Base-by-base conservation (phyloP, 2,797 vertebrate genomes). In the Limosa lapponica region DNA sequence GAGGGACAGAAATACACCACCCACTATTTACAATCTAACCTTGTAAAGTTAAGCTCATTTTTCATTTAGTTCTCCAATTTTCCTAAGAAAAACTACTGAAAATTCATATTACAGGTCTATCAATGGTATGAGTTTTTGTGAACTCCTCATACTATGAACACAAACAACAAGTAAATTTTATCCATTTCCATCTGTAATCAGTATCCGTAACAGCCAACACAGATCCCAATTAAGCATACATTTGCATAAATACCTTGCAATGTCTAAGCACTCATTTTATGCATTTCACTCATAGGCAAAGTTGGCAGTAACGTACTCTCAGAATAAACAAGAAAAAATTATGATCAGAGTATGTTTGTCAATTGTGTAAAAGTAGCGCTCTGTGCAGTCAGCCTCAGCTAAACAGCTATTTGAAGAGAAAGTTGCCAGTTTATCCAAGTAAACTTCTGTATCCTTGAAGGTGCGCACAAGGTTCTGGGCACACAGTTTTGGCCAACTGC, bases 1-100 rank as follows among this genome's bases (percentile, higher is more conserved):
- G 14, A 75, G 2, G 5, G 78, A 74, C 0, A 0, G 20, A n/a
- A 87, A 87, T 41, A 87, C 8, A 77, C 0, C 1, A 43, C 2
- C 18, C 8, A 39, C 27, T 44, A 57, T 30, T 79, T 75, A 87
- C 2, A 2, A 70, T 17, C 37, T 25, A 70, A 6, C 4, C 1
- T 57, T 37, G 19, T 20, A 34, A 64, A 25, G 6, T 34, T 88
- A 55, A 59, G 30, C 7, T 87, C 3, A 62, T 54, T 87, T 83
- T 79, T 66, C 13, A 87, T 51, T 75, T 70, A 82, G 20, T 80
- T 85, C 3, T 27, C 22, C 19, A 37, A 37, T 46, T 67, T 70
- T 15, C 36, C n/a, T 24, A 49, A 10, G 20, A 72, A 90, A 78
- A 71, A 32, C 3, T 37, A 67, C 16, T 62, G n/a, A 82, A 89